Percentiles rank a stretch among this genome's conserved stretches.
These are phyloP conservation scores for Cynocephalus volans DNA, from an alignment of 2,113 vertebrate genomes.

Conservation along the genomic window DNA sequence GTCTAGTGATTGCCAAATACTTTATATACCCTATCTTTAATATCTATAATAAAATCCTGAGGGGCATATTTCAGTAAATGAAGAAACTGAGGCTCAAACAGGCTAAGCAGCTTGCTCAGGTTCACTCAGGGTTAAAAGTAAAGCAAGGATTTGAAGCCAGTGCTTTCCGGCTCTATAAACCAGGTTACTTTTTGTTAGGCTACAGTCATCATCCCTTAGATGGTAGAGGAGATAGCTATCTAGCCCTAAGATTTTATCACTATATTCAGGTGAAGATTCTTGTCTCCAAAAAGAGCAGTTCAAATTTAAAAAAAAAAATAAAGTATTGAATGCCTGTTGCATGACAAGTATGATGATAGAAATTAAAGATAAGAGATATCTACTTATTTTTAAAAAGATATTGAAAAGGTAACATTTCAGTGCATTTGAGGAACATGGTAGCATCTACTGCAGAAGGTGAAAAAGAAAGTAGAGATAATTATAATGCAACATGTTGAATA, in stretches of 20 bases:
- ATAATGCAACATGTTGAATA: background rate
- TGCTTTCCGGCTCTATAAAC: background rate
- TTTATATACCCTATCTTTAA: background rate
- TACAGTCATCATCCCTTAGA: background rate
- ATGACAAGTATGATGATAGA: background rate
- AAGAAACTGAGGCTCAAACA: background rate
- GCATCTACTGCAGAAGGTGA: background rate
- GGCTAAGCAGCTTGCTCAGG: fast-evolving
- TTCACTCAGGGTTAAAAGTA: background rate
- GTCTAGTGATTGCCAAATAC: background rate
- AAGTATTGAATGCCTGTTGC: background rate
- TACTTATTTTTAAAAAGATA: background rate
- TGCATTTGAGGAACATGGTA: background rate
- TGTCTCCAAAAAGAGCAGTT: background rate
- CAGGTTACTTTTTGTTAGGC: background rate
- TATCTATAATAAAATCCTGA: background rate
- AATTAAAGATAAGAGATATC: background rate
- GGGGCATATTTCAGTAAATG: background rate
- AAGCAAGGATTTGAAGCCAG: background rate
- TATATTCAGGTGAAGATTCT: background rate
- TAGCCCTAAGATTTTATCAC: background rate
- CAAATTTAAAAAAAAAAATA: background rate
- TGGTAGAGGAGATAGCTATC: background rate
- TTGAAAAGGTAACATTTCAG: background rate
- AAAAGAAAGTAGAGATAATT: background rate